These are phyloP conservation scores for Pogona vitticeps DNA, from an alignment of 2,113 vertebrate genomes.

Conservation along the genomic window DNA sequence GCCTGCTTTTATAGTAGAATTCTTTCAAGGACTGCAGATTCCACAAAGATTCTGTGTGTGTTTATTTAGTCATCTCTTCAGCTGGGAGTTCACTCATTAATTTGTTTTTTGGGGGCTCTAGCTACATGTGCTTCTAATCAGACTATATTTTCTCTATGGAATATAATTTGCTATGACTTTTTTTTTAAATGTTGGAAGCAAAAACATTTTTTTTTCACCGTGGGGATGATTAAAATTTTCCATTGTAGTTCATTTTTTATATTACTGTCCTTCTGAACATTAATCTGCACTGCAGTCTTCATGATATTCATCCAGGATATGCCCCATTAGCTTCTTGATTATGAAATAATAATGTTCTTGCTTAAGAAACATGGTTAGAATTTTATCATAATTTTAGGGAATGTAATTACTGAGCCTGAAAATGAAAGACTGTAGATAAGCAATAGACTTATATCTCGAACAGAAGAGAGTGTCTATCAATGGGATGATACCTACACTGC, in stretches of 20 bases:
- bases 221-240: neutral
- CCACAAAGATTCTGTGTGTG: neutral
- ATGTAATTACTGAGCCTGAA: neutral
- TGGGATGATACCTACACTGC: too few species aligned
- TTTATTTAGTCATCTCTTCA: neutral
- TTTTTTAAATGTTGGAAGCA: neutral
- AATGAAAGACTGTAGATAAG: too few species aligned
- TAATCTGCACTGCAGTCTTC: neutral
- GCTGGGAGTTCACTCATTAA: neutral
- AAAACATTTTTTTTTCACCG: neutral
- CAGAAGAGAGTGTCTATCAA: too few species aligned
- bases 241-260: neutral
- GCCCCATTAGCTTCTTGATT: neutral
- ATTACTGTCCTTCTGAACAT: neutral
- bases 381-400: neutral
- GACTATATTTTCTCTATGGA: neutral
- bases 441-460: too few species aligned
- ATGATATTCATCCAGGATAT: neutral
- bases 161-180: neutral
- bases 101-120: neutral
- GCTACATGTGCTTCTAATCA: constrained; percentile 6
- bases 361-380: neutral
- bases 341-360: too few species aligned
- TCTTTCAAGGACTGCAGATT: neutral
- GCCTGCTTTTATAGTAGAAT: neutral